Evolutionary conservation across 2,797 vertebrate species (phyloP).

Genomic region (Peromyscus melanophrys): DNA sequence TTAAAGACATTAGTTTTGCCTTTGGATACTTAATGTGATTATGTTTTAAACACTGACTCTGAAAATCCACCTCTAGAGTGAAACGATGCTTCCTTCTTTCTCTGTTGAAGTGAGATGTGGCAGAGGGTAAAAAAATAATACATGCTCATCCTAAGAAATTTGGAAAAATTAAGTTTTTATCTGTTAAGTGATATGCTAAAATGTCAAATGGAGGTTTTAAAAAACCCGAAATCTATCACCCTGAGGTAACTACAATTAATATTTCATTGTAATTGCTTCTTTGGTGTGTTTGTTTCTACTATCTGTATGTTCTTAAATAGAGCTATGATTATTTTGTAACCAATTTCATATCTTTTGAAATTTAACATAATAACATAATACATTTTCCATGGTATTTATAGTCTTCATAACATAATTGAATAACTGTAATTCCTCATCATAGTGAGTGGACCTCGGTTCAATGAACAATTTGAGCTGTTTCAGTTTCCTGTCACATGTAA

Average conservation of each 20-base stretch:
- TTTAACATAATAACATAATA: slow-evolving; percentile 6
- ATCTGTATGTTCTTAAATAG: slow-evolving; percentile 19
- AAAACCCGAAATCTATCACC: not conserved
- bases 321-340: slow-evolving; percentile 44
- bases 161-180: not conserved
- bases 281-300: not conserved
- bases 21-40: slow-evolving; percentile 80
- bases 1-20: slow-evolving; percentile 82
- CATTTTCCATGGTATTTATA: slow-evolving; percentile 2
- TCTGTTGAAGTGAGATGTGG: slow-evolving; percentile 43
- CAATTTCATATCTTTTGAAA: slow-evolving; percentile 59
- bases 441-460: not conserved
- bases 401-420: slow-evolving; percentile 54
- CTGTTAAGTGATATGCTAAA: slow-evolving; percentile 4
- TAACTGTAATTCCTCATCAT: not conserved
- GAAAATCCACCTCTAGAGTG: slow-evolving; percentile 64
- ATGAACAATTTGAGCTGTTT: slow-evolving; percentile 32
- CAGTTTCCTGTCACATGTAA: not conserved
- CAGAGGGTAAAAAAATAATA: not conserved
- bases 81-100: slow-evolving; percentile 12
- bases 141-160: slow-evolving; percentile 14
- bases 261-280: not conserved
- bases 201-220: slow-evolving; percentile 15
- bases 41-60: slow-evolving; percentile 70
- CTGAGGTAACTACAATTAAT: slow-evolving; percentile 17